These are phyloP conservation scores for Melinaea menophilus DNA, from an alignment of 2,888 invertebrate species.

Conservation along the genomic window DNA sequence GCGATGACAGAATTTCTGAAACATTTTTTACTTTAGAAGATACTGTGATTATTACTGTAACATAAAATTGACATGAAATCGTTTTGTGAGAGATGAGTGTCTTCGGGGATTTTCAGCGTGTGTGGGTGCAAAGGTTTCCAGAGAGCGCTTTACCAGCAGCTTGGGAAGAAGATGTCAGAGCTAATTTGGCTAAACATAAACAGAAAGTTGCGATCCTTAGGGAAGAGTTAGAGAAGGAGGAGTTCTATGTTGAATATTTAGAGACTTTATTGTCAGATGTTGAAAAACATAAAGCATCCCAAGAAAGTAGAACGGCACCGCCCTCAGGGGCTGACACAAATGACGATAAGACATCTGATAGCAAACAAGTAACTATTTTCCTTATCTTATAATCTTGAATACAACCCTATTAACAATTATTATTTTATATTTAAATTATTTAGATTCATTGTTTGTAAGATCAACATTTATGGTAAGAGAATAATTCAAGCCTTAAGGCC, in stretches of 20 bases:
- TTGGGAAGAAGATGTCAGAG: constrained; percentile 95
- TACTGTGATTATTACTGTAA: constrained; percentile 52
- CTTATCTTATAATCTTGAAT: constrained; percentile 28
- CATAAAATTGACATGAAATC: constrained; percentile 75
- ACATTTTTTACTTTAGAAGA: constrained; percentile 47
- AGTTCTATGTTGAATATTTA: constrained; percentile 93
- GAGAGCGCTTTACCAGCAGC: constrained; percentile 93
- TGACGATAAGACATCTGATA: constrained; percentile 71
- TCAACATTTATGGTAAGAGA: neutral
- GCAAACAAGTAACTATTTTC: constrained; percentile 60
- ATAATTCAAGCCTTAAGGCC: no score
- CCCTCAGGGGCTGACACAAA: constrained; percentile 67
- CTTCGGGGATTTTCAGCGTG: constrained; percentile 93
- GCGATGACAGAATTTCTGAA: constrained; percentile 58
- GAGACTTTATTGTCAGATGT: constrained; percentile 91
- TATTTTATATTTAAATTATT: neutral
- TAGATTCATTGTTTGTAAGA: neutral
- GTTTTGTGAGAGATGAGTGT: constrained; percentile 86
- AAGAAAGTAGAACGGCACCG: constrained; percentile 70
- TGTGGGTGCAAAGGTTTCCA: constrained; percentile 94
- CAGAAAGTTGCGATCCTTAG: constrained; percentile 88
- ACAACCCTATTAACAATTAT: constrained; percentile 14
- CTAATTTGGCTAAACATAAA: constrained; percentile 92
- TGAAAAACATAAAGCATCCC: constrained; percentile 84
- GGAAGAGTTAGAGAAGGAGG: constrained; percentile 93